phyloP scores from a whole-genome alignment of 2,888 invertebrate genomes.

The Pegoplata infirma region DNA sequence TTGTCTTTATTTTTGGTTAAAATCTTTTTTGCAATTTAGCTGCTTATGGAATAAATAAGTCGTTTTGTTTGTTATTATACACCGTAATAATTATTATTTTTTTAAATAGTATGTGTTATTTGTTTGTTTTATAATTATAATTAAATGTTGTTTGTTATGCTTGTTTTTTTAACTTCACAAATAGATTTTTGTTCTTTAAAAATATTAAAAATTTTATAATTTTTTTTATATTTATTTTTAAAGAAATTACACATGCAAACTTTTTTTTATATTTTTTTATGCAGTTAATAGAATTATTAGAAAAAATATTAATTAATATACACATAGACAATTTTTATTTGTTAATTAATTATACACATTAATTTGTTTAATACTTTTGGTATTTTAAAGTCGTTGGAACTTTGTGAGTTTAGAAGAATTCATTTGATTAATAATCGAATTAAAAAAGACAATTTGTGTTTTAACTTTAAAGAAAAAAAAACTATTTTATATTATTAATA shows the following conservation, averaged over 20 bases:
- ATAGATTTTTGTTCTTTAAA: slow-evolving; percentile 33
- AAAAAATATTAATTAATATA: slow-evolving; percentile 43
- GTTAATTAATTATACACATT: slow-evolving; percentile 35
- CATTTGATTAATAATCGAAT: background rate
- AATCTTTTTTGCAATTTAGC: slow-evolving; percentile 53
- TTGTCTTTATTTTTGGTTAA: slow-evolving; percentile 47
- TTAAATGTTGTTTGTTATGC: no score
- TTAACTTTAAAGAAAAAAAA: background rate
- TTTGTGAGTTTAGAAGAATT: slow-evolving; percentile 12
- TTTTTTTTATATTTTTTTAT: slow-evolving; percentile 30
- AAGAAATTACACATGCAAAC: slow-evolving; percentile 56
- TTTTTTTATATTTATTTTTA: slow-evolving; percentile 20
- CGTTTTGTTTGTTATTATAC: slow-evolving; percentile 46
- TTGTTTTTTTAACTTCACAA: slow-evolving; percentile 44
- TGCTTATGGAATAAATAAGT: slow-evolving; percentile 57
- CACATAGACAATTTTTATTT: slow-evolving; percentile 36
- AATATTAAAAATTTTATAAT: slow-evolving; percentile 35
- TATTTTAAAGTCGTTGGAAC: slow-evolving; percentile 36
- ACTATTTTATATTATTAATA: background rate
- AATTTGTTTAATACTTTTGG: slow-evolving; percentile 43
- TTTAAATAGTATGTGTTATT: background rate
- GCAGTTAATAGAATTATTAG: slow-evolving; percentile 17
- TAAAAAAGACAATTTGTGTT: background rate
- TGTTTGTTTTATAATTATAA: slow-evolving; percentile 21
- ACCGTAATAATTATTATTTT: slow-evolving; percentile 37